These are phyloP conservation scores for Vulpes lagopus DNA, from an alignment of 2,113 vertebrate genomes.

Conservation along the genomic window DNA sequence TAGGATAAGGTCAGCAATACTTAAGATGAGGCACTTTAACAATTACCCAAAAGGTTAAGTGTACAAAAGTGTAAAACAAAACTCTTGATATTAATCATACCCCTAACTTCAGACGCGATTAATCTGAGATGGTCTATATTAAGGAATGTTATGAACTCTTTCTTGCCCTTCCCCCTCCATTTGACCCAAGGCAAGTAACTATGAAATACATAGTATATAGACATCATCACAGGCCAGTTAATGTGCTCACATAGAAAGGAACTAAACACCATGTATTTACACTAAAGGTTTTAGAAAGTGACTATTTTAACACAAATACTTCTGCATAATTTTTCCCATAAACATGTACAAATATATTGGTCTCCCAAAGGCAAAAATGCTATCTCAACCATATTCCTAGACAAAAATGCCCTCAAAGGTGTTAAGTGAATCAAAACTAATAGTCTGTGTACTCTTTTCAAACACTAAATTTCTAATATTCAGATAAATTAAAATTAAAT, in stretches of 20 bases:
- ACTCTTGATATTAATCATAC: not conserved
- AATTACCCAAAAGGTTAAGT: constrained; percentile 55
- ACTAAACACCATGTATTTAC: not conserved
- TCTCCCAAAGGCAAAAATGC: constrained; percentile 63
- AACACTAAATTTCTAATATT: constrained; percentile 60
- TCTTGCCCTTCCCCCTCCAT: constrained; percentile 50
- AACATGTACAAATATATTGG: constrained; percentile 56
- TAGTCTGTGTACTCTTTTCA: constrained; percentile 6
- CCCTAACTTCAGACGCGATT: constrained; percentile 54
- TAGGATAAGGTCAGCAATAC: constrained; percentile 75
- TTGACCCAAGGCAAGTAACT: not conserved
- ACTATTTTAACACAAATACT: not conserved
- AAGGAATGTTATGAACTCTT: constrained; percentile 59
- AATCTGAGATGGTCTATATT: constrained; percentile 68
- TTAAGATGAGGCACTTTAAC: constrained; percentile 78
- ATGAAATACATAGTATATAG: not conserved
- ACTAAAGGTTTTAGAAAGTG: not conserved
- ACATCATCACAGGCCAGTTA: not conserved
- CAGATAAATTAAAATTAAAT: constrained; percentile 52
- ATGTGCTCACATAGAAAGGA: not conserved
- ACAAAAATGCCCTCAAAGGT: constrained; percentile 28
- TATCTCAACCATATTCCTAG: constrained; percentile 49
- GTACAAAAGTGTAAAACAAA: constrained; percentile 58
- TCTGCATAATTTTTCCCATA: not conserved
- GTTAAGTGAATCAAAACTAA: constrained; percentile 66